phyloP scores from a whole-genome alignment of 2,888 invertebrate species.

The Latheticus oryzae region DNA sequence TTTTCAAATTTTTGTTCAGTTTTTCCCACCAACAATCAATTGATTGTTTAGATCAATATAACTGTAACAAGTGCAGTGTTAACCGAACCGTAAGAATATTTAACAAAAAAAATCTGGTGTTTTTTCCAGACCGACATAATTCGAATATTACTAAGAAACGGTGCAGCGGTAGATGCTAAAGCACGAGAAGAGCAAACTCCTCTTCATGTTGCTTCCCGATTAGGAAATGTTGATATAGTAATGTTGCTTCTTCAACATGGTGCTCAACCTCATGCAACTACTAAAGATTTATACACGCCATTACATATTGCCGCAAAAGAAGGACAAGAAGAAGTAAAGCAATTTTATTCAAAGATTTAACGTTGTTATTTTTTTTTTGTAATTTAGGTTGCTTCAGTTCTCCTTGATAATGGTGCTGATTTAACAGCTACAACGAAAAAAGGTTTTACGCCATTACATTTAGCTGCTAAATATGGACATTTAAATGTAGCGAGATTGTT shows the following conservation, averaged over 20 bases:
- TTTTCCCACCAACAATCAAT: too few relatives aligned
- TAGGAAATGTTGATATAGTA: slow-evolving; percentile 98
- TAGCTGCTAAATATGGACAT: slow-evolving; percentile 99
- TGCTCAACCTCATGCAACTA: slow-evolving; percentile 92
- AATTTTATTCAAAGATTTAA: slow-evolving; percentile 5
- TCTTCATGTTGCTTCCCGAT: slow-evolving; percentile 95
- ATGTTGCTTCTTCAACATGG: slow-evolving; percentile 96
- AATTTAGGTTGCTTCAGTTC: slow-evolving; percentile 79
- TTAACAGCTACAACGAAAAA: slow-evolving; percentile 95
- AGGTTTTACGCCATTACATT: slow-evolving; percentile 98
- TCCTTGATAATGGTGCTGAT: slow-evolving; percentile 96
- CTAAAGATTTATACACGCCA: slow-evolving; percentile 97
- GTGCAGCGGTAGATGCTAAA: slow-evolving; percentile 95
- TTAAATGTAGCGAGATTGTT: slow-evolving; percentile 94
- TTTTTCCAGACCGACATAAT: slow-evolving; percentile 90
- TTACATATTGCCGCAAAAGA: slow-evolving; percentile 99
- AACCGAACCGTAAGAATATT: too few relatives aligned
- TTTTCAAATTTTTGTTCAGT: too few relatives aligned
- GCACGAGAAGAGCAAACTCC: slow-evolving; percentile 99
- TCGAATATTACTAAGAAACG: slow-evolving; percentile 95
- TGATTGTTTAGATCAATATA: too few relatives aligned
- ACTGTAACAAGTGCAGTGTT: too few relatives aligned
- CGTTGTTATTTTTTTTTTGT: too few relatives aligned
- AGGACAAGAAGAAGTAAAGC: slow-evolving; percentile 88
- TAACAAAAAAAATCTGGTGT: too few relatives aligned